Base-by-base conservation (phyloP, 1,140 invertebrate species). In the Planococcus citri region DNA sequence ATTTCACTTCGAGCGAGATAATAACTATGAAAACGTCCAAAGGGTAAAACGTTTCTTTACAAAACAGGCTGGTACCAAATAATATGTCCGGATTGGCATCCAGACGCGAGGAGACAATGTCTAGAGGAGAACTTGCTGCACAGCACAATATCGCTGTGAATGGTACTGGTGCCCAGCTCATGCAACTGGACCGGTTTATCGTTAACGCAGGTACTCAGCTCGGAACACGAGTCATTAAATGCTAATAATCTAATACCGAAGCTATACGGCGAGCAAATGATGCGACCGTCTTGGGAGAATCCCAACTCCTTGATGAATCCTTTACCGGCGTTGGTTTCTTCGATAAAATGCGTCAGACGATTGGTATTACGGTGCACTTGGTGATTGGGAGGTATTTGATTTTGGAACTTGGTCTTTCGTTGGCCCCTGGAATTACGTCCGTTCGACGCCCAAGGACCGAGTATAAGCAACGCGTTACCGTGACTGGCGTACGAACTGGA, bases 41-140 rank as follows among this genome's bases (percentile, higher is more conserved):
- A n/a, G n/a, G n/a, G 29, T 33, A 12, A 33, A 33, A 33, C 29
- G 29, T 33, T 33, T 37, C 33, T 58, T 79, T 82, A 86, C 72
- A 86, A 78, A 37, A 85, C 81, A 10, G 93, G 93, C 73, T 93
- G 88, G 80, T 95, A 91, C 89, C 93, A 96, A 27, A 89, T 86
- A 64, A 95, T 88, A 75, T 89, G 87, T 1, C 94, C 92, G 68
- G 86, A 85, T 2, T 94, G 83, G 79, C 93, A 95, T 14, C 93
- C 93, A 8, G 91, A 92, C 1, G 94, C 93, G 6, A 95, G 82
- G 71, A 93, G 79, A 75, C 87, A 89, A 76, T 94, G 88, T 6
- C 83, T 83, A 0, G 93, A 93, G 69, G 89, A 94, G 78, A 95
- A 96, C 79, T 91, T 93, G 69, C 91, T 92, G 76, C 91, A 90